Conservation (phyloP, 2,888 invertebrate genomes). For the Acleris sparsana region DNA sequence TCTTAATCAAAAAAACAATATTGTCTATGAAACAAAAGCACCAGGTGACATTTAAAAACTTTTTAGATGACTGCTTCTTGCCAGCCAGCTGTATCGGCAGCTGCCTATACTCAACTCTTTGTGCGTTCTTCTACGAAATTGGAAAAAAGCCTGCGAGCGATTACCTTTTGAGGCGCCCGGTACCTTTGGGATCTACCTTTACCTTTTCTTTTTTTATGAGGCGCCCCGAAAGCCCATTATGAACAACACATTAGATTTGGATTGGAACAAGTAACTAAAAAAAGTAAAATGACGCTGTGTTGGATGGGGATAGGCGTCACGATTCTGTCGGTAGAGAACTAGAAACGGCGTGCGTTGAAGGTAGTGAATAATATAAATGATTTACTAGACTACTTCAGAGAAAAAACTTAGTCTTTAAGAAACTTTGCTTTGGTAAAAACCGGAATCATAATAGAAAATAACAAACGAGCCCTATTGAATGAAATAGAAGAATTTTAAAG, state of each 20-base stretch:
- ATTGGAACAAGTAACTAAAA: constrained; percentile 47
- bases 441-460: too few species aligned
- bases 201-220: constrained; percentile 64
- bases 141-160: constrained; percentile 63
- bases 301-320: constrained; percentile 47
- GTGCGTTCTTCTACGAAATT: constrained; percentile 65
- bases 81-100: constrained; percentile 72
- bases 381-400: neutral
- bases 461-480: too few species aligned
- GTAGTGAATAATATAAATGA: constrained; percentile 2
- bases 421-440: too few species aligned
- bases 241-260: constrained; percentile 67
- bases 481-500: too few species aligned
- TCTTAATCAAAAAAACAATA: neutral
- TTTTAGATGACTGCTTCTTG: constrained; percentile 44
- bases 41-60: constrained; percentile 56
- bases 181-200: constrained; percentile 60
- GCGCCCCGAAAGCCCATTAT: constrained; percentile 63
- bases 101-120: constrained; percentile 67
- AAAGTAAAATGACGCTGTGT: constrained; percentile 49
- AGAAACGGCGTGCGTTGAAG: constrained; percentile 23
- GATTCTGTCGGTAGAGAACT: constrained; percentile 29
- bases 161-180: constrained; percentile 73
- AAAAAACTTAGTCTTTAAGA: neutral
- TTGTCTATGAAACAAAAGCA: constrained; percentile 16